Conservation (phyloP, 2,888 invertebrate genomes). For the Arge pagana region DNA sequence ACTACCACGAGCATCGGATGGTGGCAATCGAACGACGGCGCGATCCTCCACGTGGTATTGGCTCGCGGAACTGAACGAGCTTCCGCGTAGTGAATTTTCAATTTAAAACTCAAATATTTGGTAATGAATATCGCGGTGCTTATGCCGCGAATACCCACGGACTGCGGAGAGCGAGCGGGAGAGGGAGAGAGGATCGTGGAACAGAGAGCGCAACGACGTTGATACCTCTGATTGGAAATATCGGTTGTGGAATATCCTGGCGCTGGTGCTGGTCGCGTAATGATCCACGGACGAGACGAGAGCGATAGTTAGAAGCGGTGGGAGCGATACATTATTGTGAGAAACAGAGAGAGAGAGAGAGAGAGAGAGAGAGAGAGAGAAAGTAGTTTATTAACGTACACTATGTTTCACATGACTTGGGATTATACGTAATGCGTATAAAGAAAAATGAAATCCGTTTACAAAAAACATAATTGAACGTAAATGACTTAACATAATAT, state of each 20-base stretch:
- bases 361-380: constrained; percentile 12
- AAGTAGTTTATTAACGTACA: too few species aligned
- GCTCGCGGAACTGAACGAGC: neutral
- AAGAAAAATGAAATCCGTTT: too few species aligned
- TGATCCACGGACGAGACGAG: neutral
- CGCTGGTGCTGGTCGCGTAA: constrained; percentile 21
- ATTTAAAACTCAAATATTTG: constrained; percentile 51
- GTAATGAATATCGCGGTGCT: constrained; percentile 45
- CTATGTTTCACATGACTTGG: too few species aligned
- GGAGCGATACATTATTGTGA: neutral
- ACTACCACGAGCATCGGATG: too few species aligned
- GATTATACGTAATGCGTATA: too few species aligned
- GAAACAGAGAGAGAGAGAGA: neutral
- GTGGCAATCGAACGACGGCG: constrained; percentile 15
- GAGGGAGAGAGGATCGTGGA: constrained; percentile 22
- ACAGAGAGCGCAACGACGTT: constrained; percentile 35
- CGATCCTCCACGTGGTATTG: constrained; percentile 4
- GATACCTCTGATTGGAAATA: constrained; percentile 53
- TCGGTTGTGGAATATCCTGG: constrained; percentile 37
- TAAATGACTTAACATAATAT: too few species aligned
- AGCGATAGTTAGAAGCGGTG: constrained; percentile 10
- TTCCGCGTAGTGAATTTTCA: constrained; percentile 25
- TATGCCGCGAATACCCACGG: constrained; percentile 23
- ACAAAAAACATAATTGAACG: too few species aligned
- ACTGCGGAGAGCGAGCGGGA: constrained; percentile 23